Conservation (phyloP, 2,888 invertebrate genomes). For the Hoplodrina ambigua region DNA sequence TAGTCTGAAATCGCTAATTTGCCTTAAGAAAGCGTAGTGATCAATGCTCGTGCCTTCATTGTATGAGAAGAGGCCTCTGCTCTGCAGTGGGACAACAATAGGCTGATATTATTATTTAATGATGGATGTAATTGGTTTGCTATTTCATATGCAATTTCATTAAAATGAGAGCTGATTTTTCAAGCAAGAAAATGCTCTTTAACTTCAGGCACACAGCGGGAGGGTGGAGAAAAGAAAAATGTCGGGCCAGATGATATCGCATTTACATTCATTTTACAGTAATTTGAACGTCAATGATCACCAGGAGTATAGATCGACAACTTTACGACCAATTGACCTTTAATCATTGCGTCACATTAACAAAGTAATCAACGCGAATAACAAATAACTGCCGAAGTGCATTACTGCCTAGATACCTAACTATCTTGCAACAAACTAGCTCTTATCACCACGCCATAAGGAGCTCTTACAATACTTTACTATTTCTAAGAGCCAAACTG, state of each 20-base stretch:
- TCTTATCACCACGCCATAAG: background rate
- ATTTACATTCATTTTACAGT: slow-evolving; percentile 20
- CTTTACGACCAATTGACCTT: background rate
- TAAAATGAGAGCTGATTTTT: slow-evolving; percentile 1
- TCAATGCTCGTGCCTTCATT: too few relatives aligned
- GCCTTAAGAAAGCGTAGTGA: too few relatives aligned
- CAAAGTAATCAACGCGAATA: background rate
- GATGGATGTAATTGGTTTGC: background rate
- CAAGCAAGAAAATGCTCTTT: slow-evolving; percentile 12
- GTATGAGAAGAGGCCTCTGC: too few relatives aligned
- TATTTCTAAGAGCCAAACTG: background rate
- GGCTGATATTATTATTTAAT: background rate
- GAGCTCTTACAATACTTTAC: slow-evolving; percentile 6
- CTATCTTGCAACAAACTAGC: background rate
- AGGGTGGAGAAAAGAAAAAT: background rate
- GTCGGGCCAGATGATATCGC: slow-evolving; percentile 9
- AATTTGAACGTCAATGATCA: slow-evolving; percentile 4
- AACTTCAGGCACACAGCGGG: slow-evolving; percentile 15
- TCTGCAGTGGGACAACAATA: too few relatives aligned
- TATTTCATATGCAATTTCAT: slow-evolving; percentile 6
- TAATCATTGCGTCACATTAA: background rate
- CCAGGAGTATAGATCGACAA: background rate
- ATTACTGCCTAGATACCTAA: background rate
- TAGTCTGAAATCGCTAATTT: too few relatives aligned
- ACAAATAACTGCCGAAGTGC: background rate